These are phyloP conservation scores for Nasonia giraulti DNA, from an alignment of 1,140 invertebrate genomes.

Conservation along the genomic window DNA sequence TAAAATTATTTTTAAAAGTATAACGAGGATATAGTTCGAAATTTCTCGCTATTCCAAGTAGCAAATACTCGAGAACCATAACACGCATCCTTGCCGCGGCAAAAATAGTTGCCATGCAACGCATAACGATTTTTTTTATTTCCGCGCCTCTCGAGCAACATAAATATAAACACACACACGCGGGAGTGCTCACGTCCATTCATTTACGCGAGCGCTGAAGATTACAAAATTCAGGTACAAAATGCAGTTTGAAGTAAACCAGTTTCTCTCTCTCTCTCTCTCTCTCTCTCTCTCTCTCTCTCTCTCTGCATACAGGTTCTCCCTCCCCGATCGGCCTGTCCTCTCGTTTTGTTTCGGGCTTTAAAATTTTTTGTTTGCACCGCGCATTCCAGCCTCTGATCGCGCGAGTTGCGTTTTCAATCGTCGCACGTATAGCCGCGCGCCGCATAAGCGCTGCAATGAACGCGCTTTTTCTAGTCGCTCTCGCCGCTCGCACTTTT, in stretches of 20 bases:
- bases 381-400: background rate
- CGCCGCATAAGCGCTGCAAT: too few species aligned
- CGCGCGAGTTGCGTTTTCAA: conserved; percentile 2
- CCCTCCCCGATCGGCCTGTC: background rate
- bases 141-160: background rate
- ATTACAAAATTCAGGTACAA: conserved; percentile 32
- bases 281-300: too few species aligned
- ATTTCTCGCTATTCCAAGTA: too few species aligned
- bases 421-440: background rate
- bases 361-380: background rate
- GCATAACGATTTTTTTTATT: too few species aligned
- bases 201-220: background rate
- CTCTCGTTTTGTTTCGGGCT: background rate
- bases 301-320: background rate
- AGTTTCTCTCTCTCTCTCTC: too few species aligned
- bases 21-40: too few species aligned
- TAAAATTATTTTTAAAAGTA: too few species aligned
- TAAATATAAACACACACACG: conserved; percentile 8
- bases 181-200: background rate
- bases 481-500: background rate
- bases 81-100: too few species aligned
- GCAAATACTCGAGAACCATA: too few species aligned
- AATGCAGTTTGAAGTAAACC: conserved; percentile 40
- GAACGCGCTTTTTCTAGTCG: too few species aligned
- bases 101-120: too few species aligned